Base-by-base conservation (phyloP, 2,797 vertebrate species). In the Perodicticus potto region DNA sequence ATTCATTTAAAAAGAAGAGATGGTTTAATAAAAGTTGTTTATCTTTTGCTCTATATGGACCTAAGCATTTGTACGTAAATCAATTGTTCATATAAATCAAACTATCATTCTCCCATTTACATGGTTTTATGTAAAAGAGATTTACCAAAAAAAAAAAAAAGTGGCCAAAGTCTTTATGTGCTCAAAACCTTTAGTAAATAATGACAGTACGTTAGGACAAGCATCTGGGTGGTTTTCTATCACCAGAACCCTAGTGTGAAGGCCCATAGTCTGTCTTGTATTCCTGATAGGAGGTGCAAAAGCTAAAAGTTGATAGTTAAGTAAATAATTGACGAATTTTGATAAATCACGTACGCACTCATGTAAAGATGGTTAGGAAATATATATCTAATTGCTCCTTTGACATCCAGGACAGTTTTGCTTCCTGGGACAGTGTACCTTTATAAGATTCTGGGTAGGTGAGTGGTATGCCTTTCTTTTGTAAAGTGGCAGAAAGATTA, bases 1-100 rank as follows among this genome's bases (percentile, higher is more conserved):
- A 59, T 32, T 94, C 55, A 85, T 85, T 85, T 95, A 23, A 77
- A 86, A 97, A 67, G 32, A 43, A n/a, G 34, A 70, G 5, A 6
- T 59, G 9, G 4, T 20, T 70, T 74, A 93, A 55, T 85, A 92
- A 95, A 65, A 82, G 32, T 92, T 86, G 20, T 86, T 94, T 74
- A 34, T 92, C 43, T 69, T 40, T 81, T 90, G 29, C 14, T 81
- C 2, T 91, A 11, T 73, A 13, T 67, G 49, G 49, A 61, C 63
- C 67, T 74, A 55, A 76, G 25, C 23, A 77, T 89, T 89, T 61
- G 77, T 55, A 85, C 63, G 14, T 78, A 61, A 82, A n/a, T 80
- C 77, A 59, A 91, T 40, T 80, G 19, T 40, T 83, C n/a, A 11
- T 76, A 12, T 89, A 88, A 93, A 85, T 76, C 40, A 72, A 89